These are phyloP conservation scores for Psophia crepitans DNA, from an alignment of 2,113 vertebrate species.

Conservation along the genomic window DNA sequence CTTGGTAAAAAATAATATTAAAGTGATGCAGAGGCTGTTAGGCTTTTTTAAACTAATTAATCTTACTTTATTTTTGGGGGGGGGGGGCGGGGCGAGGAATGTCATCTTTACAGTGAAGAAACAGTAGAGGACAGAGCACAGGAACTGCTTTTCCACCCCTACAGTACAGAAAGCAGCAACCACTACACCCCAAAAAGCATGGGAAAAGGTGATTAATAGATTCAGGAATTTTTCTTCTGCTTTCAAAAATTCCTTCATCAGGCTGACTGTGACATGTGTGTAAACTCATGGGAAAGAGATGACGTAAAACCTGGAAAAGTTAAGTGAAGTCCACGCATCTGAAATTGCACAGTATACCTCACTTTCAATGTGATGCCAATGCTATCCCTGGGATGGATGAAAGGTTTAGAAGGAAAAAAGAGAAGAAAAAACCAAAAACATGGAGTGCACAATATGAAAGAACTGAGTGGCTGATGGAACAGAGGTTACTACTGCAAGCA, in stretches of 20 bases:
- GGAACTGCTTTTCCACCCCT: background rate
- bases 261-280: background rate
- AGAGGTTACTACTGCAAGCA: background rate
- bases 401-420: background rate
- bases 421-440: too few relatives aligned
- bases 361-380: background rate
- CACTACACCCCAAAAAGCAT: background rate
- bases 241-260: background rate
- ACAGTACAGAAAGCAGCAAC: background rate
- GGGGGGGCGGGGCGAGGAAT: too few relatives aligned
- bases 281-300: background rate
- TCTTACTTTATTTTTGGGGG: background rate
- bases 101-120: background rate
- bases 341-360: background rate
- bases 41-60: background rate
- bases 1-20: background rate
- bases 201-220: background rate
- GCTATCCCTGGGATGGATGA: background rate
- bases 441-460: background rate
- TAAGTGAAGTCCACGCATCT: background rate
- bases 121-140: background rate
- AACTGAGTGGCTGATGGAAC: background rate
- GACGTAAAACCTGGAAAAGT: conserved; percentile 22
- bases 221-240: background rate
- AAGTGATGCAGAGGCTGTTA: background rate